Percentiles rank a stretch among this genome's conserved stretches.
These are phyloP conservation scores for Streblospio benedicti DNA, from an alignment of 1,140 invertebrate species.

Conservation along the genomic window DNA sequence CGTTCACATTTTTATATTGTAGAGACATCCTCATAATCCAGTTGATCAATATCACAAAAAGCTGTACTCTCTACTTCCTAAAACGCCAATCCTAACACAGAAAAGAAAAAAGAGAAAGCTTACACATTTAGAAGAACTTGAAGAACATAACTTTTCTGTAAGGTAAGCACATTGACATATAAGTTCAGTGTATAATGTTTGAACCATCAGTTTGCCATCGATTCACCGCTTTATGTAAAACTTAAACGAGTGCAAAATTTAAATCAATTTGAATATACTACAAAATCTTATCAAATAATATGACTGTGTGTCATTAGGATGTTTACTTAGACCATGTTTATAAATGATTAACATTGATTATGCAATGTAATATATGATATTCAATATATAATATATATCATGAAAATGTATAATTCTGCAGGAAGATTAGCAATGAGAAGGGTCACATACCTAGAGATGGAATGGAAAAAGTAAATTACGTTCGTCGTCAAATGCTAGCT, in stretches of 20 bases:
- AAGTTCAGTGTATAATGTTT: neutral
- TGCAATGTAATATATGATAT: too few relatives aligned
- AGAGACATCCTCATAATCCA: slow-evolving; percentile 37
- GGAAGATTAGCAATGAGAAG: slow-evolving; percentile 14
- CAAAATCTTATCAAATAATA: too few relatives aligned
- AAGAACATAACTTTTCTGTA: slow-evolving; percentile 34
- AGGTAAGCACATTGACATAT: slow-evolving; percentile 28
- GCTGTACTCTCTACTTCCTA: slow-evolving; percentile 35
- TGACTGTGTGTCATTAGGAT: too few relatives aligned
- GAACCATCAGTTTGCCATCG: neutral
- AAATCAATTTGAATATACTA: too few relatives aligned
- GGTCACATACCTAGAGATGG: slow-evolving; percentile 26
- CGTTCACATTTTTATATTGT: slow-evolving; percentile 8
- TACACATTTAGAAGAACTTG: slow-evolving; percentile 36
- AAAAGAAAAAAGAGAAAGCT: slow-evolving; percentile 28
- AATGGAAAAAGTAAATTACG: slow-evolving; percentile 34
- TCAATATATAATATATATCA: too few relatives aligned
- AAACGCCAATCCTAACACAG: slow-evolving; percentile 28
- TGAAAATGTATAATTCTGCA: too few relatives aligned
- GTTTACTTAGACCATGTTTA: too few relatives aligned
- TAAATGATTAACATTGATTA: too few relatives aligned
- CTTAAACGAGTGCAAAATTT: too few relatives aligned
- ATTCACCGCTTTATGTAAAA: too few relatives aligned
- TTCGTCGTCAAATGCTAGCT: slow-evolving; percentile 35
- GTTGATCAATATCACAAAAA: slow-evolving; percentile 36